Conservation (phyloP, 2,888 invertebrate species). For the Rotaria socialis region DNA sequence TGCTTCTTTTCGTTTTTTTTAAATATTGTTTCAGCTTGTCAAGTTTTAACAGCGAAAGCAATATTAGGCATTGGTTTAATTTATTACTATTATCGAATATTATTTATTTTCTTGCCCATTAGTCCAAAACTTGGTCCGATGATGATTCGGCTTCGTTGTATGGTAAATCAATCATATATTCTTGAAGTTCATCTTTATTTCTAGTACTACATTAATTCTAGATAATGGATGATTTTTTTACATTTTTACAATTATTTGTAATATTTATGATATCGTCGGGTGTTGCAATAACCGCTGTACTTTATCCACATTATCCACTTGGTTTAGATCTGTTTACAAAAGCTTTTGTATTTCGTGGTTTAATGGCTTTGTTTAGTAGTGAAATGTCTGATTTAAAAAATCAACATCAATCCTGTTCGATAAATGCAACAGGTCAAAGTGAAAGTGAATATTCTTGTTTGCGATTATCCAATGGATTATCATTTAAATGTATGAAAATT, state of each 20-base stretch:
- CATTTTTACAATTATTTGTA: conserved; percentile 56
- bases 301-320: conserved; percentile 60
- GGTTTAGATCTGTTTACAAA: conserved; percentile 52
- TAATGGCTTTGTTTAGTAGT: conserved; percentile 60
- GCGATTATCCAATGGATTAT: conserved; percentile 5
- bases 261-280: conserved; percentile 57
- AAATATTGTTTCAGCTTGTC: conserved; percentile 45
- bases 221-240: conserved; percentile 56
- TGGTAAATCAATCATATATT: conserved; percentile 51
- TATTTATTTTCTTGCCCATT: conserved; percentile 61
- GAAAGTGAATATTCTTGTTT: conserved; percentile 27
- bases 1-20: neutral
- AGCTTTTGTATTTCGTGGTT: conserved; percentile 57
- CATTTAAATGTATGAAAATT: neutral
- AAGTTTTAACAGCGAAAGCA: conserved; percentile 54
- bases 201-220: conserved; percentile 48
- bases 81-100: conserved; percentile 61
- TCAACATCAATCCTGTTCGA: conserved; percentile 45
- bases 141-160: conserved; percentile 59
- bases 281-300: conserved; percentile 59
- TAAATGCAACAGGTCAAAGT: neutral
- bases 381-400: conserved; percentile 56
- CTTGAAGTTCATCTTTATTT: no score
- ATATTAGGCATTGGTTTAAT: conserved; percentile 58
- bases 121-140: conserved; percentile 61